These are phyloP conservation scores for Thamnophis elegans DNA, from an alignment of 2,797 vertebrate species.

Conservation along the genomic window DNA sequence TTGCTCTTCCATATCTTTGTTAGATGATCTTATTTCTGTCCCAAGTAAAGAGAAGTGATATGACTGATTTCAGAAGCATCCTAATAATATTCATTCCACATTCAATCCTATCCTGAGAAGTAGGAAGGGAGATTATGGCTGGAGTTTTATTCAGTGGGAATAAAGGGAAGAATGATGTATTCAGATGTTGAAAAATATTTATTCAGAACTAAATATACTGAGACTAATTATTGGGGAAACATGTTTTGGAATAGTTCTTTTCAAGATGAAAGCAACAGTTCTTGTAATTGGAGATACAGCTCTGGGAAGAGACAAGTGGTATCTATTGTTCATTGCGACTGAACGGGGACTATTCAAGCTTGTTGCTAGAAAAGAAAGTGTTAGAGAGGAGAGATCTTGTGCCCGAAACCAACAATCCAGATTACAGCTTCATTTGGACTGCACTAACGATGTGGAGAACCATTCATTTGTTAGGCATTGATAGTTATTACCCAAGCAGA, in stretches of 20 bases:
- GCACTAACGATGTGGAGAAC: neutral
- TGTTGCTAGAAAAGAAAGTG: neutral
- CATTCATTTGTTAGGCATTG: neutral
- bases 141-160: neutral
- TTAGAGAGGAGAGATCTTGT: neutral
- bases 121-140: neutral
- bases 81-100: neutral
- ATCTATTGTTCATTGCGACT: neutral
- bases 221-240: neutral
- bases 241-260: neutral
- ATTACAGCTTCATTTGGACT: neutral
- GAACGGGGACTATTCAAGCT: neutral
- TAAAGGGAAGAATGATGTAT: neutral
- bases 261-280: neutral
- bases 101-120: neutral
- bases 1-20: neutral
- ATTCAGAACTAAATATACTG: neutral
- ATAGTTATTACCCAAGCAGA: neutral
- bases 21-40: neutral
- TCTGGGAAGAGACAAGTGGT: neutral
- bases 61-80: neutral
- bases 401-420: neutral
- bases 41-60: neutral
- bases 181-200: neutral
- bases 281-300: neutral